Evolutionary conservation across 2,113 vertebrate genomes (phyloP).

Genomic region (Mobula hypostoma): DNA sequence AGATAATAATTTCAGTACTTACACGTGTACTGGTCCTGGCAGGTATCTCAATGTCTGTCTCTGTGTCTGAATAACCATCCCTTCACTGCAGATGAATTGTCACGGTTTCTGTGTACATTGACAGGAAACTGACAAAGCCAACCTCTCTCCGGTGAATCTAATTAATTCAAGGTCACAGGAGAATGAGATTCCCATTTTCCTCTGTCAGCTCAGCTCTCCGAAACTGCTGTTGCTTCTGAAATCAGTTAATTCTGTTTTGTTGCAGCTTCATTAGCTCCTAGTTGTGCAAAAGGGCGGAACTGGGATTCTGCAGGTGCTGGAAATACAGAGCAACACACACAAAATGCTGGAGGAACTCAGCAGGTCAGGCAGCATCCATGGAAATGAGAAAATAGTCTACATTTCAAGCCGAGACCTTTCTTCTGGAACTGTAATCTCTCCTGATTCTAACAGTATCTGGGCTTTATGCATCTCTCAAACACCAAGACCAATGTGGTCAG

Average conservation of each 20-base stretch:
- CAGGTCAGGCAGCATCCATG: too few species aligned
- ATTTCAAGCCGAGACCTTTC: too few species aligned
- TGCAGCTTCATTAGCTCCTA: neutral
- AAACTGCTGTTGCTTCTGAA: neutral
- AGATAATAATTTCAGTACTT: neutral
- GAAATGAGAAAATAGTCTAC: too few species aligned
- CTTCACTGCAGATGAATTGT: neutral
- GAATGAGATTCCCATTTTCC: neutral
- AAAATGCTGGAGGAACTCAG: too few species aligned
- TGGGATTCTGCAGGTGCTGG: too few species aligned
- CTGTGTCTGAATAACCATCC: neutral
- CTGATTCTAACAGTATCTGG: neutral
- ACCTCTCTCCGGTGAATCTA: neutral
- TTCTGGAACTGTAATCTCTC: neutral
- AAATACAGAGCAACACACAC: too few species aligned
- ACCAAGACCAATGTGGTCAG: neutral
- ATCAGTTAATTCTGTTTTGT: neutral
- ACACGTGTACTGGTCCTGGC: neutral
- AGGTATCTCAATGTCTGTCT: neutral
- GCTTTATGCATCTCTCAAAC: neutral
- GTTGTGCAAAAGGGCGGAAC: neutral
- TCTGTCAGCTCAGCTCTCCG: neutral
- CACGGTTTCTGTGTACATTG: neutral
- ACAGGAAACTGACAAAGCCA: neutral
- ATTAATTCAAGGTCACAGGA: neutral